Conservation (phyloP, 2,113 vertebrate species). For the Ammodytes dubius region DNA sequence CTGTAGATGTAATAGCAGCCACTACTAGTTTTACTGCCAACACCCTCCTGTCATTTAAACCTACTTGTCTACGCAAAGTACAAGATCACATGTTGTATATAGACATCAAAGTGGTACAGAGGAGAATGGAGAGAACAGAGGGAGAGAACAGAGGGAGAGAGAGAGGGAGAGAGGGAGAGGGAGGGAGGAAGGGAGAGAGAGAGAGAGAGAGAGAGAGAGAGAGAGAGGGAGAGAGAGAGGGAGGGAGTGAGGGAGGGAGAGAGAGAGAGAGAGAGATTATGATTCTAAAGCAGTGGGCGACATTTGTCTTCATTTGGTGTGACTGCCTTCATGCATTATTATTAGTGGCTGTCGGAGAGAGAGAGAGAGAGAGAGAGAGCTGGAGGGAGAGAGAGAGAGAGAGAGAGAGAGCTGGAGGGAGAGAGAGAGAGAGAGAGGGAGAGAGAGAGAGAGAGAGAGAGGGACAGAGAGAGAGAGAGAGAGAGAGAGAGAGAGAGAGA, state of each 20-base stretch:
- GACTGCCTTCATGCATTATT: slow-evolving; percentile 99
- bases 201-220: slow-evolving; percentile 18
- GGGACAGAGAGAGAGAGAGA: slow-evolving; percentile 33
- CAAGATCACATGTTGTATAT: background rate
- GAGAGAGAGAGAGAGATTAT: slow-evolving; percentile 89
- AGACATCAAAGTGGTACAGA: slow-evolving; percentile 20
- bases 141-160: too few relatives aligned
- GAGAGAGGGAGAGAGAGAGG: background rate
- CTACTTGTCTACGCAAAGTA: background rate
- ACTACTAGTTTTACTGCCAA: background rate
- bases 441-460: slow-evolving; percentile 32
- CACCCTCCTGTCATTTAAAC: background rate
- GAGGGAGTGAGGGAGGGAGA: slow-evolving; percentile 71
- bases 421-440: slow-evolving; percentile 17
- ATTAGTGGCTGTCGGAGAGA: slow-evolving; percentile 94
- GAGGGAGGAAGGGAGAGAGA: slow-evolving; percentile 16
- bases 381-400: background rate
- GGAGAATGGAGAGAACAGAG: slow-evolving; percentile 29
- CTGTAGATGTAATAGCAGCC: background rate
- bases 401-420: background rate
- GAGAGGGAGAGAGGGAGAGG: slow-evolving; percentile 12
- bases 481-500: slow-evolving; percentile 23
- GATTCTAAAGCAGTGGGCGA: slow-evolving; percentile 91
- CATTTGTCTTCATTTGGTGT: slow-evolving; percentile 99
- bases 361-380: background rate